Conservation (phyloP, 1,140 invertebrate genomes). For the Pentalonia nigronervosa region DNA sequence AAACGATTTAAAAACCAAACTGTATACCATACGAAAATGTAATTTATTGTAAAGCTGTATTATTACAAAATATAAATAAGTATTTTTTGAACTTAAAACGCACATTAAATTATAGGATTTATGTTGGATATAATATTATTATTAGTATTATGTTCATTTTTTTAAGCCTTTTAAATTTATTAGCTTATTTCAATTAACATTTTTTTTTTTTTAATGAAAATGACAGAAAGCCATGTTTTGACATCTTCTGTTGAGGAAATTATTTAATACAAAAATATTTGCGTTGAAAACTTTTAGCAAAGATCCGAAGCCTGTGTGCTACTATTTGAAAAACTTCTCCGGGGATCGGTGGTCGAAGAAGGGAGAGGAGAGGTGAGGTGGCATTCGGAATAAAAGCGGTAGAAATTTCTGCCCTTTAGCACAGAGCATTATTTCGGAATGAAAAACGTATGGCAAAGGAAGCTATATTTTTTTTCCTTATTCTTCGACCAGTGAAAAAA, state of each 20-base stretch:
- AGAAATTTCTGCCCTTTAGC: constrained; percentile 52
- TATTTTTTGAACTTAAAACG: not conserved
- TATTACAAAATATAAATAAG: not conserved
- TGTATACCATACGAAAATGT: no score
- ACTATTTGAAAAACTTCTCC: constrained; percentile 45
- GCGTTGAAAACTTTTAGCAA: constrained; percentile 47
- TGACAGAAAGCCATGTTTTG: constrained; percentile 43
- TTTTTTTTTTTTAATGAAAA: constrained; percentile 18
- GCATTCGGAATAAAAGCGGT: constrained; percentile 40
- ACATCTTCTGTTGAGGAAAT: constrained; percentile 42
- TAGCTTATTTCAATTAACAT: constrained; percentile 4
- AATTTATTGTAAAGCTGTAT: no score
- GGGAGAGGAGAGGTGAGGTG: not conserved
- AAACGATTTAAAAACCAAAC: not conserved
- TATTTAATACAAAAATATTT: constrained; percentile 44
- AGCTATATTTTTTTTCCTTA: constrained; percentile 46
- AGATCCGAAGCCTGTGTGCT: not conserved
- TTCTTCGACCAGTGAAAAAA: constrained; percentile 50
- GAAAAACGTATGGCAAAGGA: constrained; percentile 43
- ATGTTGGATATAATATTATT: no score
- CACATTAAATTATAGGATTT: not conserved
- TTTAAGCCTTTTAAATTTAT: not conserved
- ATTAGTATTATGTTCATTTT: not conserved
- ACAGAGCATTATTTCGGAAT: constrained; percentile 43
- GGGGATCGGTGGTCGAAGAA: not conserved